These are phyloP conservation scores for Drosophila limbata DNA, from an alignment of 2,888 invertebrate species.

Conservation along the genomic window DNA sequence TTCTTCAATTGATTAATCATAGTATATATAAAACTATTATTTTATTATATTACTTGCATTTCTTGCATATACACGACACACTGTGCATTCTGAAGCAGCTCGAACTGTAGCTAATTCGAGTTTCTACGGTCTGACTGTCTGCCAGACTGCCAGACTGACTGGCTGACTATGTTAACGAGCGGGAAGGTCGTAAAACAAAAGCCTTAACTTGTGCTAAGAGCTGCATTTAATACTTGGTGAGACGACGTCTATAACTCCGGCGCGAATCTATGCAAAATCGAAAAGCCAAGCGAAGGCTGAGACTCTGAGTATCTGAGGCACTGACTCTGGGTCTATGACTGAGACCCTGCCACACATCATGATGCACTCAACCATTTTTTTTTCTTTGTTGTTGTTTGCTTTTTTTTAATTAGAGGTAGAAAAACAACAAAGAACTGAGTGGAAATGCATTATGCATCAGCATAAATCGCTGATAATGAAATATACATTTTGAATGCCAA, in stretches of 20 bases:
- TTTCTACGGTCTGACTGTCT: constrained; percentile 9
- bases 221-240: constrained; percentile 31
- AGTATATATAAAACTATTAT: not conserved
- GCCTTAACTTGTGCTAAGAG: constrained; percentile 38
- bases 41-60: not conserved
- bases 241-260: constrained; percentile 5
- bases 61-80: not conserved
- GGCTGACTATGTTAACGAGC: constrained; percentile 31
- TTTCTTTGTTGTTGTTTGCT: not conserved
- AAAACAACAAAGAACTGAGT: constrained; percentile 23
- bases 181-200: constrained; percentile 56
- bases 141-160: constrained; percentile 15
- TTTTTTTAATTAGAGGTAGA: constrained; percentile 26
- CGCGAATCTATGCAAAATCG: constrained; percentile 51
- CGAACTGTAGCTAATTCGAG: not conserved
- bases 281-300: constrained; percentile 60
- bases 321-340: constrained; percentile 4
- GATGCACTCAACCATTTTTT: constrained; percentile 8
- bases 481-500: constrained; percentile 72
- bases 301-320: constrained; percentile 1
- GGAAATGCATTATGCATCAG: constrained; percentile 66
- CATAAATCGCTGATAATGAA: constrained; percentile 68
- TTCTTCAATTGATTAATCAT: not conserved
- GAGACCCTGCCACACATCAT: constrained; percentile 14
- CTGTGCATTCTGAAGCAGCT: constrained; percentile 18